phyloP scores from a whole-genome alignment of 2,888 invertebrate species.

The Herminia tarsipennalis region DNA sequence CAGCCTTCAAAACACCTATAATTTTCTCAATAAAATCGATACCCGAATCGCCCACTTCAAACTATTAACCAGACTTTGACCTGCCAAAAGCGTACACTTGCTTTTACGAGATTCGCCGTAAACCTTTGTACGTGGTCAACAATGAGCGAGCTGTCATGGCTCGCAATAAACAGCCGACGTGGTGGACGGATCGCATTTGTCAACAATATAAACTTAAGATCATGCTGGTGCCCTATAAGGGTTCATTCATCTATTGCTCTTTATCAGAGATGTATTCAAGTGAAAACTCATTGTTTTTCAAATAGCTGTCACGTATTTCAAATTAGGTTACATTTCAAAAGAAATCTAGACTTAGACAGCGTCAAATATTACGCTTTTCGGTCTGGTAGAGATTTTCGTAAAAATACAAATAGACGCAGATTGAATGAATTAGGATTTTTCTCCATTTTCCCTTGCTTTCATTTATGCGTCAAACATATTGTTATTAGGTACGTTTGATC shows the following conservation, averaged over 20 bases:
- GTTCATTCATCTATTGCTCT: slow-evolving; percentile 33
- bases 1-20: too few species aligned
- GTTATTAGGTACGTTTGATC: too few species aligned
- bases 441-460: too few species aligned
- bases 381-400: too few species aligned
- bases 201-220: slow-evolving; percentile 66
- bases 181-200: slow-evolving; percentile 58
- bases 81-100: slow-evolving; percentile 57
- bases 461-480: too few species aligned
- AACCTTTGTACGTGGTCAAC: slow-evolving; percentile 67
- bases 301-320: not conserved
- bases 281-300: not conserved
- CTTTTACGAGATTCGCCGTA: slow-evolving; percentile 66
- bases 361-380: too few species aligned
- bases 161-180: slow-evolving; percentile 64
- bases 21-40: slow-evolving; percentile 24
- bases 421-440: too few species aligned
- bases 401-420: too few species aligned
- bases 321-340: not conserved
- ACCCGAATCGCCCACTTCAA: slow-evolving; percentile 31
- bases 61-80: slow-evolving; percentile 54
- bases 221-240: slow-evolving; percentile 41
- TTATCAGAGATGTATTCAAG: slow-evolving; percentile 8
- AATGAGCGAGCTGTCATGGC: slow-evolving; percentile 61
- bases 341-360: too few species aligned